Evolutionary conservation across 2,797 vertebrate genomes (phyloP), one percentile per base, ranked within the genome.

Genomic region (Helicolenus hilgendorfi): DNA sequence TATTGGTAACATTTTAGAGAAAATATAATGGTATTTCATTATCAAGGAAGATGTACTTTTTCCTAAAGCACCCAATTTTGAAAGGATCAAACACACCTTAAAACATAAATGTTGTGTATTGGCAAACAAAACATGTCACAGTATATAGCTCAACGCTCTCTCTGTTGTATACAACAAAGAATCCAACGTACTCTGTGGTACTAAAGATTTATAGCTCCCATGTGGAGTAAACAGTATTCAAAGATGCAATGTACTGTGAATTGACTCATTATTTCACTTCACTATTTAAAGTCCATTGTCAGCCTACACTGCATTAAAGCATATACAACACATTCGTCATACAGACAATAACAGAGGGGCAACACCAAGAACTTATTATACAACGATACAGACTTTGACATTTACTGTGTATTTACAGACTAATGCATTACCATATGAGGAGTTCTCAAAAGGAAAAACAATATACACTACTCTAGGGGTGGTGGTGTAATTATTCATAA

Each of bases 281-380:
- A 73, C 14, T 22, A 75, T 87, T 70, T 87, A n/a, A 72, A 68
- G 49, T 53, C 41, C 38, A 67, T 22, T 38, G 35, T 56, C 63
- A 80, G 68, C 41, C 26, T 1, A 64, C 31, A n/a, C 41, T 79
- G 15, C 26, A 41, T 79, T 35, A 83, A 4, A 67, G 55, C 70
- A 64, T 65, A 77, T 38, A 84, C 65, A 80, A 81, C 10, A 72
- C 78, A 88, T 91, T 79, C 60, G 49, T 79, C 64, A 79, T 53
- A 33, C 9, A 80, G 56, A 49, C 20, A 1, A 59, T 35, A 73
- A 63, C 62, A 71, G 38, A 9, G 2, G 11, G 24, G 13, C 26
- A 72, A 84, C 36, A 72, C 38, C 31, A 38, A 35, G 3, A 82
- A 65, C 38, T 26, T 82, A 68, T 75, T 65, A 79, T 20, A 36